phyloP scores from a whole-genome alignment of 2,113 vertebrate species.

The Syngnathus floridae region DNA sequence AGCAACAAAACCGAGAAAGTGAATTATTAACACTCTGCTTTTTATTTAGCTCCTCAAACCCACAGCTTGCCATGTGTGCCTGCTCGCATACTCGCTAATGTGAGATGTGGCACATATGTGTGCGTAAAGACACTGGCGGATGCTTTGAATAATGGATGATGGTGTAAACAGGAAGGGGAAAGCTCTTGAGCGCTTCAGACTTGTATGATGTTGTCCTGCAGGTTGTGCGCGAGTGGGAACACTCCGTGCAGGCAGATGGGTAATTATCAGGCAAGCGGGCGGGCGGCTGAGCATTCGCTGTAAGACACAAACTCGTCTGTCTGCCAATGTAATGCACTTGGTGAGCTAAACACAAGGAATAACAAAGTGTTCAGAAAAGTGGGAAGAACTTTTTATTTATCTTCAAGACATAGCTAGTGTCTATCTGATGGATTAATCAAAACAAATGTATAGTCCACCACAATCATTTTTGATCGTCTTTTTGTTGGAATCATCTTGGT shows the following conservation, averaged over 20 bases:
- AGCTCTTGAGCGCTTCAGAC: slow-evolving; percentile 33
- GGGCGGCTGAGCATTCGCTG: slow-evolving; percentile 34
- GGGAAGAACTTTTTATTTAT: not conserved
- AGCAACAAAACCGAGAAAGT: slow-evolving; percentile 27
- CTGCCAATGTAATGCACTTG: slow-evolving; percentile 11
- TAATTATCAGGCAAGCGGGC: slow-evolving; percentile 53
- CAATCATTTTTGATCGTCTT: not conserved
- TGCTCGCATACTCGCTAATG: slow-evolving; percentile 15
- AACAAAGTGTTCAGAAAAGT: slow-evolving; percentile 9
- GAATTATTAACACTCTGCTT: slow-evolving; percentile 44
- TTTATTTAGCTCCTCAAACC: slow-evolving; percentile 36
- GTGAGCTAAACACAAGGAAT: slow-evolving; percentile 15
- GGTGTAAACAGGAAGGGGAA: slow-evolving; percentile 64
- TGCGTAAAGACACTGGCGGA: slow-evolving; percentile 51
- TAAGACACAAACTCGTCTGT: slow-evolving; percentile 38
- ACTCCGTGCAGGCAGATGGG: slow-evolving; percentile 53
- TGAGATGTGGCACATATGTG: slow-evolving; percentile 38
- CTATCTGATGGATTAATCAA: not conserved
- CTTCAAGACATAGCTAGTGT: not conserved
- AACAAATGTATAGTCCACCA: not conserved
- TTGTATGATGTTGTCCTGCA: slow-evolving; percentile 40
- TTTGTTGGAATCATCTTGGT: no score
- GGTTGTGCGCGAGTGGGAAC: slow-evolving; percentile 42
- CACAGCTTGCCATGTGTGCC: slow-evolving; percentile 13
- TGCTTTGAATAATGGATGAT: slow-evolving; percentile 67